A percentile compares a stretch with the other conserved stretches of the same genome.
Evolutionary conservation across 2,888 invertebrate genomes (phyloP).

Genomic region (Phaonia tiefii): DNA sequence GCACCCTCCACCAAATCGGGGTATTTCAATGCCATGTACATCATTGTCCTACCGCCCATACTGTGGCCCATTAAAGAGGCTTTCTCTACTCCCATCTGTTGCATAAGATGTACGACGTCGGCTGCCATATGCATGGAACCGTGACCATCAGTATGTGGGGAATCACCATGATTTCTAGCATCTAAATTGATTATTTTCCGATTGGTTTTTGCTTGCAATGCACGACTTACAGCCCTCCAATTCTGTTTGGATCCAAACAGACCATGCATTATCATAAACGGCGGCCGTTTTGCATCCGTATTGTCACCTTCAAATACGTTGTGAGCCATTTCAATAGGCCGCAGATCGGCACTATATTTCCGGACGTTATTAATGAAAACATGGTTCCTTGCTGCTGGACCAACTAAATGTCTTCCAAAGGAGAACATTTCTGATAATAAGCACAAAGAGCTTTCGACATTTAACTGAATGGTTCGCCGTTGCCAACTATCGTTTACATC

Average conservation of each 20-base stretch:
- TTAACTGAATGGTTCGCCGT: neutral
- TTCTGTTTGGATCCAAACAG: slow-evolving; percentile 93
- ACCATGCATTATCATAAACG: slow-evolving; percentile 93
- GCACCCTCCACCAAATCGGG: slow-evolving; percentile 85
- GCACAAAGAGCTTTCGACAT: neutral
- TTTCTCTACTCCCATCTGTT: slow-evolving; percentile 84
- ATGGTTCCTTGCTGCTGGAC: too few relatives aligned
- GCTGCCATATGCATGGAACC: slow-evolving; percentile 87
- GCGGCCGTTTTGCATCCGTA: slow-evolving; percentile 79
- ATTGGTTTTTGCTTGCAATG: slow-evolving; percentile 82
- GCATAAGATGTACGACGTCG: slow-evolving; percentile 86
- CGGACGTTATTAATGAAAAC: slow-evolving; percentile 18
- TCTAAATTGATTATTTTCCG: slow-evolving; percentile 86
- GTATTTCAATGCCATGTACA: slow-evolving; percentile 89
- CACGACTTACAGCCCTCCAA: slow-evolving; percentile 91
- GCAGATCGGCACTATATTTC: slow-evolving; percentile 48
- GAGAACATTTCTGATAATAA: slow-evolving; percentile 19
- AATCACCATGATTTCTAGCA: slow-evolving; percentile 97
- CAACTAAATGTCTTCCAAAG: neutral
- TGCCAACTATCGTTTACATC: too few relatives aligned
- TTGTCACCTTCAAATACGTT: slow-evolving; percentile 84
- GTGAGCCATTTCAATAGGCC: slow-evolving; percentile 85
- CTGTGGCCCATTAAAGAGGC: slow-evolving; percentile 92
- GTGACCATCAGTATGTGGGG: slow-evolving; percentile 89
- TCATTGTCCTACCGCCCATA: slow-evolving; percentile 96